Percentiles rank a stretch among this genome's conserved stretches.
Evolutionary conservation across 1,140 invertebrate genomes (phyloP).

Genomic region (Phocides pigmalion): DNA sequence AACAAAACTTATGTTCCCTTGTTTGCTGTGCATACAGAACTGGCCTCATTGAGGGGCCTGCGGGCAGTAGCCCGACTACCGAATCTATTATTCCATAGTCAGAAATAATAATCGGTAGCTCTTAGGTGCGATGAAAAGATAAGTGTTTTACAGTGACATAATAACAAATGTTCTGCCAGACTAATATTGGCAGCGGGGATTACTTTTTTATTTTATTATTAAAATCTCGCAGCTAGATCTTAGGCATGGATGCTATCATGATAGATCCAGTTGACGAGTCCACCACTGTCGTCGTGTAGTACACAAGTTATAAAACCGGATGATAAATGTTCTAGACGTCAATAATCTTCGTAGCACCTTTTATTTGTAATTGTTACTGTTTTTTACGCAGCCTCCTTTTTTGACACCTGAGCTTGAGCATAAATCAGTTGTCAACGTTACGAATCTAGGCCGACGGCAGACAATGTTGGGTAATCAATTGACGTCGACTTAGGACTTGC

Average conservation of each 20-base stretch:
- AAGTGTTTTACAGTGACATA: conserved; percentile 46
- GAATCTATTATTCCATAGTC: conserved; percentile 39
- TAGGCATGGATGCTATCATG: conserved; percentile 38
- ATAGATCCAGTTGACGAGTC: conserved; percentile 51
- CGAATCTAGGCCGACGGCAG: conserved; percentile 62
- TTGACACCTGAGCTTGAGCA: conserved; percentile 72
- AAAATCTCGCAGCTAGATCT: conserved; percentile 33
- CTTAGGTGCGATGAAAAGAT: conserved; percentile 44
- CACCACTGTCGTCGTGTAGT: conserved; percentile 50
- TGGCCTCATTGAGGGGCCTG: conserved; percentile 56
- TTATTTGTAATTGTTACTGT: conserved; percentile 61
- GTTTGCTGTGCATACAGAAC: conserved; percentile 59
- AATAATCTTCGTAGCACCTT: conserved; percentile 56
- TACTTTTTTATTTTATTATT: conserved; percentile 25
- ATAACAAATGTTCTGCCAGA: conserved; percentile 49
- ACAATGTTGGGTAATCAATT: conserved; percentile 69
- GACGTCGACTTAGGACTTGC: conserved; percentile 55
- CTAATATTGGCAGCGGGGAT: conserved; percentile 46
- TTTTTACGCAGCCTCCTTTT: conserved; percentile 58
- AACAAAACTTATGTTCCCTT: conserved; percentile 53
- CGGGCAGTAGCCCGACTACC: conserved; percentile 40
- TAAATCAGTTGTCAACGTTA: conserved; percentile 79
- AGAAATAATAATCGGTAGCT: conserved; percentile 47
- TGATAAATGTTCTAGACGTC: conserved; percentile 65
- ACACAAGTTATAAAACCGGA: conserved; percentile 54